phyloP scores from a whole-genome alignment of 1,140 invertebrate genomes.

The Calosoma granatense region DNA sequence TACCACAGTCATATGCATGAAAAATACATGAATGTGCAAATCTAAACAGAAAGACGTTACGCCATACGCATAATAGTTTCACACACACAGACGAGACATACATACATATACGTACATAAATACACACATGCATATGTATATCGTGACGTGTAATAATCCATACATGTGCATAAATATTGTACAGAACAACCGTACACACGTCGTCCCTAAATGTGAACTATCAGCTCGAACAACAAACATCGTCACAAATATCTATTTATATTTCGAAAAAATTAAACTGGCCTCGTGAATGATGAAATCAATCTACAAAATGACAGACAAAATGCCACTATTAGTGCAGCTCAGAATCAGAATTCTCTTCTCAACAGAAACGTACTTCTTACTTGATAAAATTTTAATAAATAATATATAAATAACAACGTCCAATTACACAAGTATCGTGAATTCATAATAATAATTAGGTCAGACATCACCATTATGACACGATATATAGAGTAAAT shows the following conservation, averaged over 20 bases:
- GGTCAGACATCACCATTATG: not conserved
- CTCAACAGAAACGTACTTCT: constrained; percentile 15
- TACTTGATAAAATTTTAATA: constrained; percentile 18
- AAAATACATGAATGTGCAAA: not conserved
- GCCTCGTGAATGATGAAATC: constrained; percentile 33
- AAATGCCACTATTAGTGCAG: constrained; percentile 23
- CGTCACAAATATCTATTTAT: not conserved
- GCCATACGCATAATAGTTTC: not conserved
- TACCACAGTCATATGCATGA: not conserved
- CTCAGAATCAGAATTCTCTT: constrained; percentile 32
- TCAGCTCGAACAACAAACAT: not conserved
- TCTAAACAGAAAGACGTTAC: no score
- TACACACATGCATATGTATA: not conserved
- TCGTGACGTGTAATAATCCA: not conserved
- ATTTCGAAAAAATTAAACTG: constrained; percentile 12
- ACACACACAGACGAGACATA: not conserved
- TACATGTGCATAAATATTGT: not conserved
- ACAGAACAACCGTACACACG: not conserved
- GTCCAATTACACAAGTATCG: constrained; percentile 5
- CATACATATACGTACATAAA: not conserved
- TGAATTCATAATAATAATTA: constrained; percentile 10
- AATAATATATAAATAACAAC: constrained; percentile 15
- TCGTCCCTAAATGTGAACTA: no score
- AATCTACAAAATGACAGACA: constrained; percentile 28
- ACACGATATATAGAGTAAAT: not conserved